A percentile compares a stretch with the other conserved stretches of the same genome.
Conservation (phyloP, 1,140 invertebrate genomes). For the Popillia japonica region DNA sequence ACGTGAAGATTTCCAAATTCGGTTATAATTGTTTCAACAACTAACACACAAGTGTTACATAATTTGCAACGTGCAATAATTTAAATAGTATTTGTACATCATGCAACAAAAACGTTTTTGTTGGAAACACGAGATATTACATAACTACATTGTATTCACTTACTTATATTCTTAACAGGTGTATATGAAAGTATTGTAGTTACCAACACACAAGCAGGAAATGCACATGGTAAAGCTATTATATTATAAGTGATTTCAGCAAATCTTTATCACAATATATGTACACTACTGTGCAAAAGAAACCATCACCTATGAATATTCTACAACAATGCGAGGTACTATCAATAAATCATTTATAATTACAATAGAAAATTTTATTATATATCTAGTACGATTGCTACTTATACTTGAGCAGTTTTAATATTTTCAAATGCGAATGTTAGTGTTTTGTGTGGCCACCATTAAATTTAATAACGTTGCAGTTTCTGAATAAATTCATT, state of each 20-base stretch:
- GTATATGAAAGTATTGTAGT: not conserved
- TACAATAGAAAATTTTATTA: too few species aligned
- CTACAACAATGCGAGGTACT: too few species aligned
- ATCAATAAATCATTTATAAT: too few species aligned
- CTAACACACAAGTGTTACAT: not conserved
- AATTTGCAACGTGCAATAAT: not conserved
- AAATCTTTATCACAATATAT: slow-evolving; percentile 15
- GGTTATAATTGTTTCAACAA: not conserved
- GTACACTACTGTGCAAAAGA: too few species aligned
- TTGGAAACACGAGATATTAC: slow-evolving; percentile 3
- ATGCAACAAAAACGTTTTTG: slow-evolving; percentile 9
- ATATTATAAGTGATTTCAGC: not conserved
- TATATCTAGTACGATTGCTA: too few species aligned
- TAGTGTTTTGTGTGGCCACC: too few species aligned
- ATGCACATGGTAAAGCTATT: not conserved
- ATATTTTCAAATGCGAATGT: too few species aligned
- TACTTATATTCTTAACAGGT: slow-evolving; percentile 2
- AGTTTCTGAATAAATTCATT: too few species aligned
- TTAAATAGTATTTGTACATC: not conserved
- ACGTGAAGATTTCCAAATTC: not conserved
- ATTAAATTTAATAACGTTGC: too few species aligned
- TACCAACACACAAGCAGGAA: not conserved
- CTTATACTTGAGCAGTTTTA: too few species aligned
- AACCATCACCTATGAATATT: too few species aligned
- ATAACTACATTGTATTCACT: not conserved